These are phyloP conservation scores for Alces alces DNA, from an alignment of 2,113 vertebrate species.

Conservation along the genomic window DNA sequence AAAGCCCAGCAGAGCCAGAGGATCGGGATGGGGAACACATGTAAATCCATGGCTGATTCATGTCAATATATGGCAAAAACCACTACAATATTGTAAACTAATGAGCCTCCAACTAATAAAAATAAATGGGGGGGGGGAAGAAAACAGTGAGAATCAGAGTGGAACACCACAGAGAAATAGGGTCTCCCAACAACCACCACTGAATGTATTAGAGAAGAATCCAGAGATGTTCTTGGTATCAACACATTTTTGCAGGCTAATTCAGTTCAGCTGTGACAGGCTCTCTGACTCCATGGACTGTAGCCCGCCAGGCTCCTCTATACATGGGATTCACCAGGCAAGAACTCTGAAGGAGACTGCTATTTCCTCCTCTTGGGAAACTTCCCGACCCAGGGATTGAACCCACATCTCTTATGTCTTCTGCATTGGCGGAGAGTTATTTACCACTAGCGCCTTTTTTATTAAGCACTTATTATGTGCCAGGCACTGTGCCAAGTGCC, in stretches of 20 bases:
- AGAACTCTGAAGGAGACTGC: not conserved
- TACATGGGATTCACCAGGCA: not conserved
- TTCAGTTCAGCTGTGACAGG: not conserved
- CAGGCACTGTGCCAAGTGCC: not conserved
- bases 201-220: not conserved
- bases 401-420: not conserved
- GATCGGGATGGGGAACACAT: too few relatives aligned
- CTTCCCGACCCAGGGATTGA: not conserved
- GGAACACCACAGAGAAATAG: not conserved
- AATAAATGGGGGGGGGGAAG: not conserved
- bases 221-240: not conserved
- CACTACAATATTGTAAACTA: too few relatives aligned
- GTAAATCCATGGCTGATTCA: too few relatives aligned
- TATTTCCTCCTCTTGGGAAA: not conserved
- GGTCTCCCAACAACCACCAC: not conserved
- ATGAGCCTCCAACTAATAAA: not conserved
- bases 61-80: too few relatives aligned
- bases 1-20: not conserved
- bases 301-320: not conserved
- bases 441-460: not conserved
- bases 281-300: not conserved
- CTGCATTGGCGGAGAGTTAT: not conserved
- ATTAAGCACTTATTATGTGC: not conserved
- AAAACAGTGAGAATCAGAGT: not conserved
- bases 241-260: not conserved